Percentiles rank a stretch among this genome's conserved stretches.
Conservation (phyloP, 1,140 invertebrate species). For the Probaryconus sp. region DNA sequence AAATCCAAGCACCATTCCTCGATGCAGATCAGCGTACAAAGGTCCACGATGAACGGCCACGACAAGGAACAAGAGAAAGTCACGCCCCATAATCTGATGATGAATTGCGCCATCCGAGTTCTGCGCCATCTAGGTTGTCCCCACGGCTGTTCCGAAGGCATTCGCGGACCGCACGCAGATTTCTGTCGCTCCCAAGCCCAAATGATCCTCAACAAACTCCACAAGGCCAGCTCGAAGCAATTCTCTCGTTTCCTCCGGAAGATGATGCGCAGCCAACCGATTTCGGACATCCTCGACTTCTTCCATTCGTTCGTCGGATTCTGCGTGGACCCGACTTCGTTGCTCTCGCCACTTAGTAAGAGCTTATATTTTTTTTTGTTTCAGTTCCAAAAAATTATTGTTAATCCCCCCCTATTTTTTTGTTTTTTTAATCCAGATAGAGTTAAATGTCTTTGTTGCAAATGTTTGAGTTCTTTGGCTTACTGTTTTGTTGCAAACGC, state of each 20-base stretch:
- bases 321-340: conserved; percentile 91
- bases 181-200: conserved; percentile 93
- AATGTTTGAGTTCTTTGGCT: conserved; percentile 41
- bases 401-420: background rate
- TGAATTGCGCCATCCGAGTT: conserved; percentile 82
- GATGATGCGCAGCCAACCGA: conserved; percentile 86
- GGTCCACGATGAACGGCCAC: conserved; percentile 43
- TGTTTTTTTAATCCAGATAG: conserved; percentile 30
- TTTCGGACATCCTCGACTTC: conserved; percentile 93
- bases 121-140: conserved; percentile 94
- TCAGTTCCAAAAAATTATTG: background rate
- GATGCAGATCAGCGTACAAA: conserved; percentile 37
- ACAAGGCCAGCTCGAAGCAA: conserved; percentile 82
- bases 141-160: conserved; percentile 90
- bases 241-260: conserved; percentile 89
- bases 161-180: conserved; percentile 92
- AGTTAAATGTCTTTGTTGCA: conserved; percentile 1
- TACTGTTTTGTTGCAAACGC: conserved; percentile 43
- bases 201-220: conserved; percentile 87
- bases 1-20: conserved; percentile 52
- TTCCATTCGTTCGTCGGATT: conserved; percentile 97
- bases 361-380: conserved; percentile 66
- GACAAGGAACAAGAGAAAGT: conserved; percentile 40
- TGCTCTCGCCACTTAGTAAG: conserved; percentile 92
- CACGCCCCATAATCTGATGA: conserved; percentile 44